A percentile compares a stretch with the other conserved stretches of the same genome.
phyloP scores from a whole-genome alignment of 2,113 vertebrate genomes.

The Mormyrus lacerda region DNA sequence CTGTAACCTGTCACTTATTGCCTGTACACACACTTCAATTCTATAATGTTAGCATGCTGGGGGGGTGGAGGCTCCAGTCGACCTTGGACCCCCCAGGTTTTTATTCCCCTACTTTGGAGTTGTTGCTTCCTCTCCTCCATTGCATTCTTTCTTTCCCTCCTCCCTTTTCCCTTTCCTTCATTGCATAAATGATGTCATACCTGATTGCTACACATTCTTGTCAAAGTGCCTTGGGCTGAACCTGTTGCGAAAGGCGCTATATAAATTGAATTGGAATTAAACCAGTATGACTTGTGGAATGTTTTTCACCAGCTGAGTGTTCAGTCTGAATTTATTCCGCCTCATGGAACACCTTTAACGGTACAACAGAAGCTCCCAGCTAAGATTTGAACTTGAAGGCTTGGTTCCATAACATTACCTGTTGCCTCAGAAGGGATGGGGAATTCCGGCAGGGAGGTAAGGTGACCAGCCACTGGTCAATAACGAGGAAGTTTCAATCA shows the following conservation, averaged over 20 bases:
- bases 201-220: neutral
- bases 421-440: constrained; percentile 2
- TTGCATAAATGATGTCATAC: neutral
- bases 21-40: neutral
- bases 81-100: neutral
- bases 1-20: neutral
- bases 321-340: neutral
- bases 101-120: neutral
- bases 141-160: neutral
- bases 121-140: neutral
- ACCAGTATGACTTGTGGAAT: neutral
- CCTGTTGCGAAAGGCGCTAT: neutral
- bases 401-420: neutral
- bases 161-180: neutral
- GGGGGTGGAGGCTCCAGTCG: neutral
- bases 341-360: neutral
- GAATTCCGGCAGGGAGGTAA: neutral
- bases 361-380: neutral
- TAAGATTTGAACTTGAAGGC: neutral
- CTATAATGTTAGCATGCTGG: neutral
- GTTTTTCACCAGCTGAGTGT: neutral
- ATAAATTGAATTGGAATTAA: neutral
- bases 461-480: neutral
- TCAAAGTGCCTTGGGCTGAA: neutral
- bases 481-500: neutral